Conservation (phyloP, 2,888 invertebrate species). For the Xestia sexstrigata region DNA sequence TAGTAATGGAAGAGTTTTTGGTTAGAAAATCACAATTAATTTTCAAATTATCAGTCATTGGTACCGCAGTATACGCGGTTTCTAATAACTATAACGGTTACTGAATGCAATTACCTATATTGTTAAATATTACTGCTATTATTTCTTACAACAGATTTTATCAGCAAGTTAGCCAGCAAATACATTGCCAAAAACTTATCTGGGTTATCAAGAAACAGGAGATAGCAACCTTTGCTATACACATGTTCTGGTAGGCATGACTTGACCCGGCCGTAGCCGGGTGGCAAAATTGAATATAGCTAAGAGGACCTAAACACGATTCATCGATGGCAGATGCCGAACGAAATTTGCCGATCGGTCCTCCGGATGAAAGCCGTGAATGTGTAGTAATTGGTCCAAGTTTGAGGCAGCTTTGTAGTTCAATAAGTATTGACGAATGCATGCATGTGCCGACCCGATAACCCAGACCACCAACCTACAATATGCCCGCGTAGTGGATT, state of each 20-base stretch:
- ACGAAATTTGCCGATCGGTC: background rate
- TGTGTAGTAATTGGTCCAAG: background rate
- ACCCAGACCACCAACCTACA: background rate
- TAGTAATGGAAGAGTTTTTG: background rate
- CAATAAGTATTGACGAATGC: background rate
- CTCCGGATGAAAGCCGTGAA: background rate
- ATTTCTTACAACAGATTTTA: background rate
- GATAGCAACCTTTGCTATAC: background rate
- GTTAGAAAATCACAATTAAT: slow-evolving; percentile 2
- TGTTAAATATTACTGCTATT: slow-evolving; percentile 10
- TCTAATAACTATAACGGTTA: background rate
- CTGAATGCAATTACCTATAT: background rate
- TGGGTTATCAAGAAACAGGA: background rate
- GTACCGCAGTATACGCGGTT: too few species aligned
- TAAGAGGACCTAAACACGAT: background rate
- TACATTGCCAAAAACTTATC: too few species aligned
- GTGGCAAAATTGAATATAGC: background rate
- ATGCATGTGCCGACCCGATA: background rate
- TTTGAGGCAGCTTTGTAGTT: background rate
- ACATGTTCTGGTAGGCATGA: too few species aligned
- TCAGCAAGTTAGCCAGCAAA: background rate
- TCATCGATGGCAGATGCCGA: background rate
- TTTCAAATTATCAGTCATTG: slow-evolving; percentile 9
- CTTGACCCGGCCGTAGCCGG: too few species aligned
- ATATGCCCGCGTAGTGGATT: background rate